Percentiles rank a stretch among this genome's conserved stretches.
Evolutionary conservation across 2,113 vertebrate species (phyloP).

Genomic region (Poeciliopsis prolifica): DNA sequence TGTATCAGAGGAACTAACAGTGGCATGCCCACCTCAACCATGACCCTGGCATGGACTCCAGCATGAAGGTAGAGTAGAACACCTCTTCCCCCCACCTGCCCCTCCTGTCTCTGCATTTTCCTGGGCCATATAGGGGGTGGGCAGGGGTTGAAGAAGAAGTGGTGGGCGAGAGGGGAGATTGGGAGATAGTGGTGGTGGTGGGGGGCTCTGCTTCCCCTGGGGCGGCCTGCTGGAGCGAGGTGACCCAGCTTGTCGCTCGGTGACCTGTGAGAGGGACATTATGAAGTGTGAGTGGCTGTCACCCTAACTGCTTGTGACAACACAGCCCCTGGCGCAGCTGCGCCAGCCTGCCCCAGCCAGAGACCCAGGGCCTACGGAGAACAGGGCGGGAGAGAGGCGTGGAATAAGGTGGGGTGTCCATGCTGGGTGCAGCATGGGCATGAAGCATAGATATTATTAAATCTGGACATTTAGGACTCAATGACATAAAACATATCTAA

Average conservation of each 20-base stretch:
- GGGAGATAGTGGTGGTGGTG: slow-evolving; percentile 14
- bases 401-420: slow-evolving; percentile 31
- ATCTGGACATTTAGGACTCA: background rate
- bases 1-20: slow-evolving; percentile 32
- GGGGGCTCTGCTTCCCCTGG: slow-evolving; percentile 74
- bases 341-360: slow-evolving; percentile 85
- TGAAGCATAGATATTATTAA: slow-evolving; percentile 17
- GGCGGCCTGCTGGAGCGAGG: slow-evolving; percentile 86
- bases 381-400: slow-evolving; percentile 36
- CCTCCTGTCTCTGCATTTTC: slow-evolving; percentile 43
- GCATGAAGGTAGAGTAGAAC: slow-evolving; percentile 34
- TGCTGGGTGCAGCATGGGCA: slow-evolving; percentile 15
- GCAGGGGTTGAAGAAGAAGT: slow-evolving; percentile 52
- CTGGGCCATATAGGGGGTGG: slow-evolving; percentile 29
- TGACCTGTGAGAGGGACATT: slow-evolving; percentile 99
- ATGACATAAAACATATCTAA: background rate
- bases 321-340: slow-evolving; percentile 96
- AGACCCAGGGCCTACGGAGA: slow-evolving; percentile 66
- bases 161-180: slow-evolving; percentile 37
- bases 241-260: slow-evolving; percentile 97
- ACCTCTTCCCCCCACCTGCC: slow-evolving; percentile 66
- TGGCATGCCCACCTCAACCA: slow-evolving; percentile 20
- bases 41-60: slow-evolving; percentile 36
- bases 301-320: slow-evolving; percentile 96
- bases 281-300: slow-evolving; percentile 99